phyloP scores from a whole-genome alignment of 2,797 vertebrate species.

The Fratercula arctica region DNA sequence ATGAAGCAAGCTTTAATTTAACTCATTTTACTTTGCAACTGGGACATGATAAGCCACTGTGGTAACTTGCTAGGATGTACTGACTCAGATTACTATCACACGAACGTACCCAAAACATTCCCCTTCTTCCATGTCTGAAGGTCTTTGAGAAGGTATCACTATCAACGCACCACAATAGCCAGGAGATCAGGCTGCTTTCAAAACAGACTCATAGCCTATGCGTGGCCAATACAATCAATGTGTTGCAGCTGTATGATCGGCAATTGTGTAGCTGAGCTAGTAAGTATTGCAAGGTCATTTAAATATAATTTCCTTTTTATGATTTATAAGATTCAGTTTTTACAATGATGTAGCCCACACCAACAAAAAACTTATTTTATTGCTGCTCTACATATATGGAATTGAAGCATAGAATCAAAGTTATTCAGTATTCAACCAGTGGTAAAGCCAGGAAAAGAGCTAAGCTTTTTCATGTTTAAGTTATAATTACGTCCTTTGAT shows the following conservation, averaged over 20 bases:
- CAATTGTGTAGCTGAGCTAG: not conserved
- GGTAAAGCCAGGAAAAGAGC: not conserved
- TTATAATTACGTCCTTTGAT: not conserved
- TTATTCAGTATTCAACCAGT: not conserved
- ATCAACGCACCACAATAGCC: not conserved
- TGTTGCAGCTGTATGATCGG: not conserved
- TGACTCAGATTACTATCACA: not conserved
- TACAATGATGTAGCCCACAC: not conserved
- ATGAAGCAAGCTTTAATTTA: not conserved
- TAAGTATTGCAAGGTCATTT: not conserved
- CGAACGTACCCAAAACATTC: not conserved
- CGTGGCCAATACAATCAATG: not conserved
- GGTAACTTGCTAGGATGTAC: not conserved
- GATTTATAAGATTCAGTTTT: not conserved
- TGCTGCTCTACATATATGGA: not conserved
- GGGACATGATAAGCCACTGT: not conserved
- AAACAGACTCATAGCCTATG: not conserved
- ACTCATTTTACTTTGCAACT: not conserved
- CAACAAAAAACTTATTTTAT: not conserved
- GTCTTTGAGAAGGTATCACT: not conserved
- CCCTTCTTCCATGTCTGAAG: not conserved
- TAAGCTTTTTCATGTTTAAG: not conserved
- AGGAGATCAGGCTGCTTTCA: not conserved
- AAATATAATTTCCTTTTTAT: not conserved
- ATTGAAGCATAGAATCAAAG: not conserved